Conservation (phyloP, 2,888 invertebrate genomes). For the Nyleta sp. region DNA sequence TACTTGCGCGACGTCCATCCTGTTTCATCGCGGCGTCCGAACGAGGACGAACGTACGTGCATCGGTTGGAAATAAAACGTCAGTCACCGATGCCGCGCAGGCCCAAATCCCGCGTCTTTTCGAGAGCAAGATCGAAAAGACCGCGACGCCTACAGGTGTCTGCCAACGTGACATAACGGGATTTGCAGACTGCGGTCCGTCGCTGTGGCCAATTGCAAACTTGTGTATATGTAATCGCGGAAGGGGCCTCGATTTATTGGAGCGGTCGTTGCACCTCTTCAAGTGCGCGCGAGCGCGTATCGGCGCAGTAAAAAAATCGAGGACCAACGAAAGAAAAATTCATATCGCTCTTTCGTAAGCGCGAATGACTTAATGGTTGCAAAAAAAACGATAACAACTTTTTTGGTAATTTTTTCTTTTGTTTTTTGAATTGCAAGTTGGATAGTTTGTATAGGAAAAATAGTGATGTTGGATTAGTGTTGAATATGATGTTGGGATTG, state of each 20-base stretch:
- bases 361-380: conserved; percentile 18
- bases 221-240: conserved; percentile 75
- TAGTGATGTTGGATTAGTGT: too few species aligned
- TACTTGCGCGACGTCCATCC: neutral
- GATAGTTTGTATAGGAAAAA: too few species aligned
- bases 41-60: conserved; percentile 12
- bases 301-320: conserved; percentile 14
- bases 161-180: conserved; percentile 82
- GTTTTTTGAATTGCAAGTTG: too few species aligned
- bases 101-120: conserved; percentile 17
- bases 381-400: neutral
- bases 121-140: conserved; percentile 53
- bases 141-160: conserved; percentile 77
- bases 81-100: too few species aligned
- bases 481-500: too few species aligned
- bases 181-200: conserved; percentile 75
- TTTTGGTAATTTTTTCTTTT: too few species aligned
- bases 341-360: conserved; percentile 14
- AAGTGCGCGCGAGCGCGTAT: conserved; percentile 6
- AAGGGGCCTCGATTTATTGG: conserved; percentile 79
- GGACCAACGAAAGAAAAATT: conserved; percentile 40
- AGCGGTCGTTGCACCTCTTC: conserved; percentile 80
- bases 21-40: neutral
- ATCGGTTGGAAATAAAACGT: neutral
- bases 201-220: conserved; percentile 74